Conservation (phyloP, 2,888 invertebrate species). For the Nomada hirtipes region DNA sequence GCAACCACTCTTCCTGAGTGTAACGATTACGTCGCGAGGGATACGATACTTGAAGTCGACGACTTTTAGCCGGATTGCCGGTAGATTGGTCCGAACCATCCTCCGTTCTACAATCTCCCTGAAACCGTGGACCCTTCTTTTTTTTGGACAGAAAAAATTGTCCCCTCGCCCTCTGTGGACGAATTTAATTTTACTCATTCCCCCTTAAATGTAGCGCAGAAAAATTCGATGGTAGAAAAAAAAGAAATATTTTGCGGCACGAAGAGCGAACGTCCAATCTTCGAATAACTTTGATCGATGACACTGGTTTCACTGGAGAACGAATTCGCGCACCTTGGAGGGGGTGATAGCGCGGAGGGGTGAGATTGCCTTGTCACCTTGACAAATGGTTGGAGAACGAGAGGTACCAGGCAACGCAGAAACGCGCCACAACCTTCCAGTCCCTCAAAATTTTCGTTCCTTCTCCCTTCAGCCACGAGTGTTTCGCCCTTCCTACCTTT, state of each 20-base stretch:
- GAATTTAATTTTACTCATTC: slow-evolving; percentile 15
- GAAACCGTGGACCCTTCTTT: slow-evolving; percentile 25
- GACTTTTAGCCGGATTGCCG: slow-evolving; percentile 59
- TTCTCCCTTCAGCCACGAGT: slow-evolving; percentile 10
- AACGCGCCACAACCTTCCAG: slow-evolving; percentile 53
- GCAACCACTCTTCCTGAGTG: slow-evolving; percentile 60
- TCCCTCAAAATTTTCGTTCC: slow-evolving; percentile 59
- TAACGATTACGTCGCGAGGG: slow-evolving; percentile 57
- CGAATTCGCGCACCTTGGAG: slow-evolving; percentile 57
- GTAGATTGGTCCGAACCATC: slow-evolving; percentile 52
- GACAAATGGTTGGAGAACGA: slow-evolving; percentile 81
- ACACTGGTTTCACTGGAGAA: slow-evolving; percentile 66
- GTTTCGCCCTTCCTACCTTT: slow-evolving; percentile 31
- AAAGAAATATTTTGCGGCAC: neutral
- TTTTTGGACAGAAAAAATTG: neutral
- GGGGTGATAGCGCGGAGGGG: slow-evolving; percentile 71
- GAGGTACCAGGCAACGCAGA: slow-evolving; percentile 70
- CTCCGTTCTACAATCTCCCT: slow-evolving; percentile 37
- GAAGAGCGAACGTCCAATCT: slow-evolving; percentile 57
- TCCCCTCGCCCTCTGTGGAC: neutral
- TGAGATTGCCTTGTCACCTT: slow-evolving; percentile 82
- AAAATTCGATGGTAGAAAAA: neutral
- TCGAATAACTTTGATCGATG: slow-evolving; percentile 72
- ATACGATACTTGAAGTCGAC: slow-evolving; percentile 50
- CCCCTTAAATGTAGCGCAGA: neutral